Conservation (phyloP, 2,888 invertebrate genomes). For the Keiferia lycopersicella region DNA sequence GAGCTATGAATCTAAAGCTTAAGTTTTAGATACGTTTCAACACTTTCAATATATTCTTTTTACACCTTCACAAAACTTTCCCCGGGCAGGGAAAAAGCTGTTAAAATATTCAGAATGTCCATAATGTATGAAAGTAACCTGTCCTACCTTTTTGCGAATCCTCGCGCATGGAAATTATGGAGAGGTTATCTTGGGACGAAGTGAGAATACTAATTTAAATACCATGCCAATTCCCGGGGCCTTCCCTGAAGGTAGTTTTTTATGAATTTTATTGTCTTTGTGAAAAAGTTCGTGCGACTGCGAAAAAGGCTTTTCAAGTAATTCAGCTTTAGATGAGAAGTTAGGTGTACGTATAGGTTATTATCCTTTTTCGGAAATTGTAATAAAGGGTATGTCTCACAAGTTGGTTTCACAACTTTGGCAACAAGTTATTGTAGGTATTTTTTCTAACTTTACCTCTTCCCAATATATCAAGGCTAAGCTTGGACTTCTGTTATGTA, state of each 20-base stretch:
- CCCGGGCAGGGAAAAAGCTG: conserved; percentile 13
- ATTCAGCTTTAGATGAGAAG: conserved; percentile 4
- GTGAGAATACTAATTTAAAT: conserved; percentile 28
- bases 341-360: not conserved
- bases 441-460: too few species aligned
- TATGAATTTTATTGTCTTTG: conserved; percentile 12
- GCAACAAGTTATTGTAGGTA: too few species aligned
- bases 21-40: not conserved
- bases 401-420: not conserved
- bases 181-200: conserved; percentile 27
- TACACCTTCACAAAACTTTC: conserved; percentile 4
- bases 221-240: conserved; percentile 13
- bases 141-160: conserved; percentile 21
- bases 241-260: conserved; percentile 8
- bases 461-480: too few species aligned
- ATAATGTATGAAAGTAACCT: conserved; percentile 20
- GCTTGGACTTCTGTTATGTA: too few species aligned
- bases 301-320: not conserved
- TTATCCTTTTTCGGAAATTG: not conserved
- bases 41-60: not conserved
- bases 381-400: not conserved
- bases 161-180: conserved; percentile 28
- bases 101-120: conserved; percentile 19
- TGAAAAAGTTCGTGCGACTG: not conserved
- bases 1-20: not conserved